phyloP scores from a whole-genome alignment of 2,113 vertebrate species.

The Amblyornis subalaris region DNA sequence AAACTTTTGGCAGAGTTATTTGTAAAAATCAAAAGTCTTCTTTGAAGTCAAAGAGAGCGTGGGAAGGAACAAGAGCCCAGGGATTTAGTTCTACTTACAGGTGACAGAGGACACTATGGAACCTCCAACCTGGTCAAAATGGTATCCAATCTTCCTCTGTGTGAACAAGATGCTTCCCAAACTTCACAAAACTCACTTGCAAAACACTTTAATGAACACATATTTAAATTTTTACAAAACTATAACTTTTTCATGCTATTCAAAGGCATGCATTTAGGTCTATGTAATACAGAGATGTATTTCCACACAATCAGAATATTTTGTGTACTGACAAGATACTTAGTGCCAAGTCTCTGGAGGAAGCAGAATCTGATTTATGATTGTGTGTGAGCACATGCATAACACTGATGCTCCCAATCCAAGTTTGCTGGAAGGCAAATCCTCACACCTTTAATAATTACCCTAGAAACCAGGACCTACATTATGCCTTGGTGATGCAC shows the following conservation, averaged over 20 bases:
- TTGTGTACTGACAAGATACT: not conserved
- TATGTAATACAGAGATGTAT: not conserved
- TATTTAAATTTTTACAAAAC: not conserved
- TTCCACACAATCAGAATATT: not conserved
- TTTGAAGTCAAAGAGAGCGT: not conserved
- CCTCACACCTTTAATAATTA: not conserved
- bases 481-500: fast-evolving
- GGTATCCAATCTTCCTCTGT: not conserved
- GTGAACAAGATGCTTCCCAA: not conserved
- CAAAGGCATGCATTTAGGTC: not conserved
- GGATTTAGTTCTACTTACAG: not conserved
- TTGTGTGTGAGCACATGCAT: not conserved
- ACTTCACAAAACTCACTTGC: not conserved
- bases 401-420: not conserved
- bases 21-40: not conserved
- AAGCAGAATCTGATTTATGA: not conserved
- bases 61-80: not conserved
- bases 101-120: not conserved
- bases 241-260: not conserved
- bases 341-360: not conserved
- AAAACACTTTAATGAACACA: not conserved
- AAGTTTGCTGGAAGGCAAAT: not conserved
- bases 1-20: not conserved
- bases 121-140: fast-evolving
- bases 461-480: not conserved